Evolutionary conservation across 2,797 vertebrate species (phyloP).

Genomic region (Astyanax mexicanus): DNA sequence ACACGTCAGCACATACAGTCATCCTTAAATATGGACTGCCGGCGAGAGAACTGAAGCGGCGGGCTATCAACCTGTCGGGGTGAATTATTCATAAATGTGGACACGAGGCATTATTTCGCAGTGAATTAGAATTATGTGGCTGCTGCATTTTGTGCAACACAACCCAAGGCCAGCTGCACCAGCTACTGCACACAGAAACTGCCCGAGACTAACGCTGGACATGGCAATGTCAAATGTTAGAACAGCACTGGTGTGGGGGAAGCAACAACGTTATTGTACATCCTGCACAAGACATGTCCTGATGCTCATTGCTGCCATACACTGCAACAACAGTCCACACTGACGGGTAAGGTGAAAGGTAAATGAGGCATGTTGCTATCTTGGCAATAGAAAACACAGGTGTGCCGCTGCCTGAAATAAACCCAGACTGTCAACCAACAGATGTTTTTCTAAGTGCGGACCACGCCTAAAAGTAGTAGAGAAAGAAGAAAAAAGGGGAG

Average conservation of each 20-base stretch:
- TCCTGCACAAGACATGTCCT: no score
- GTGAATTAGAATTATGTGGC: conserved; percentile 6
- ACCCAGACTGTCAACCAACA: no score
- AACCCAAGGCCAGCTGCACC: neutral
- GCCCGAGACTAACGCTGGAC: neutral
- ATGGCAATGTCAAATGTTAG: neutral
- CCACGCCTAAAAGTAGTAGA: no score
- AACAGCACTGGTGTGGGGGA: neutral
- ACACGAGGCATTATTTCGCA: conserved; percentile 27
- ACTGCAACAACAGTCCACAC: no score
- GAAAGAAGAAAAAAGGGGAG: no score
- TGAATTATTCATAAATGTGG: conserved; percentile 21
- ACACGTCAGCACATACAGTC: conserved; percentile 39
- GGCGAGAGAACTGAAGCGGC: conserved; percentile 15
- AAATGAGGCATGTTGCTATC: no score
- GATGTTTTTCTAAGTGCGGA: no score
- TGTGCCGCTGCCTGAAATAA: no score
- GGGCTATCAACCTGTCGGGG: conserved; percentile 45
- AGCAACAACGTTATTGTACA: no score
- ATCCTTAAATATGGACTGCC: conserved; percentile 43
- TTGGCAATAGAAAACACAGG: no score
- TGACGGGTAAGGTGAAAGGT: no score
- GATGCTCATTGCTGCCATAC: no score
- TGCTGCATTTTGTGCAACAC: conserved; percentile 20
- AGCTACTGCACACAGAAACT: conserved; percentile 12